Conservation (phyloP, 2,888 invertebrate genomes). For the Craniophora ligustri region DNA sequence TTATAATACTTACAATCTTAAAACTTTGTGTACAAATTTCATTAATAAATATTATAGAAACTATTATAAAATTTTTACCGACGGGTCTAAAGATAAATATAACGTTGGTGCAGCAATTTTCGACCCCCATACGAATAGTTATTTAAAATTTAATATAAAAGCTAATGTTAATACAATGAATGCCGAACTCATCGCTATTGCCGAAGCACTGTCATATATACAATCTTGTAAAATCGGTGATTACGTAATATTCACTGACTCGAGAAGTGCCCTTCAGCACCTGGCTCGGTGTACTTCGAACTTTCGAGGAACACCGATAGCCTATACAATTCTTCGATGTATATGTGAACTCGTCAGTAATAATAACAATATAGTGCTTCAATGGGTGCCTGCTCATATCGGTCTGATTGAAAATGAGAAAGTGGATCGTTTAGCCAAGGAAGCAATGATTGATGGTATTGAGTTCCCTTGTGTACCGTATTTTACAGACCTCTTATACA, state of each 20-base stretch:
- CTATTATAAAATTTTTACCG: background rate
- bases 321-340: background rate
- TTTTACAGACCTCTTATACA: background rate
- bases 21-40: background rate
- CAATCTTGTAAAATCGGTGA: background rate
- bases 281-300: background rate
- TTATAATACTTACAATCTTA: background rate
- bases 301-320: background rate
- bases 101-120: background rate
- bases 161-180: background rate
- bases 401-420: slow-evolving; percentile 4
- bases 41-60: background rate
- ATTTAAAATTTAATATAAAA: background rate
- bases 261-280: background rate
- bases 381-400: slow-evolving; percentile 2
- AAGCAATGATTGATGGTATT: background rate
- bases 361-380: background rate
- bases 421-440: background rate
- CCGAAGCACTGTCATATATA: background rate
- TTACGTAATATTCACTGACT: background rate
- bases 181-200: background rate
- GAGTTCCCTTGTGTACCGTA: background rate
- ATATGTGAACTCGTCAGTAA: background rate
- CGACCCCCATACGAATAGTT: background rate
- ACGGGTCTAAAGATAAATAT: background rate